These are phyloP conservation scores for Bergia sp. DNA, from an alignment of 92 coral and sea anemone genomes.

Conservation along the genomic window DNA sequence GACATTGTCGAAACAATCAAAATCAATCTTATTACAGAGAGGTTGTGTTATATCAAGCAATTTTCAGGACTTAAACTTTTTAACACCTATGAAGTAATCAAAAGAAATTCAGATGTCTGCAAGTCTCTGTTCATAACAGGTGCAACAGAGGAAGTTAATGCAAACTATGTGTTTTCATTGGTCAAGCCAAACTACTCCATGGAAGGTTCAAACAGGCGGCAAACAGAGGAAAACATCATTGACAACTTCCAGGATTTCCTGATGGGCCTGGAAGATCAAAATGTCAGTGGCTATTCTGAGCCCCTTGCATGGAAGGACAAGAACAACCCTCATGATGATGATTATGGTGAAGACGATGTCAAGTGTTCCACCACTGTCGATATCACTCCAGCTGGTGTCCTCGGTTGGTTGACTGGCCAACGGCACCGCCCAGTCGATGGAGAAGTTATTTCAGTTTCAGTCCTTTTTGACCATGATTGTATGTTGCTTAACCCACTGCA, in stretches of 20 bases:
- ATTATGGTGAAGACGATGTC: constrained; percentile 29
- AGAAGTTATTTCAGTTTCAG: constrained; percentile 25
- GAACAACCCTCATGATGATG: constrained; percentile 22
- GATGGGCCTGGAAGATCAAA: constrained; percentile 64
- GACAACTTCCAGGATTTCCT: constrained; percentile 73
- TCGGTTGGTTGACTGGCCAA: constrained; percentile 60
- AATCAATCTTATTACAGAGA: constrained; percentile 39
- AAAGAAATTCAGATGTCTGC: constrained; percentile 51
- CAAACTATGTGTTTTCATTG: constrained; percentile 71
- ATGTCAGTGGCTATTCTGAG: constrained; percentile 54
- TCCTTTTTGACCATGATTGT: constrained; percentile 53
- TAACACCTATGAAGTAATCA: constrained; percentile 57
- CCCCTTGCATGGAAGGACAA: constrained; percentile 52
- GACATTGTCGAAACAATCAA: constrained; percentile 54
- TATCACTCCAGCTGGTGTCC: constrained; percentile 50
- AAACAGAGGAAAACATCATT: constrained; percentile 57
- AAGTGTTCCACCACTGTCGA: constrained; percentile 29
- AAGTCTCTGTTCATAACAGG: constrained; percentile 58
- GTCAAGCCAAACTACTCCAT: constrained; percentile 57
- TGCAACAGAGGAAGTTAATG: constrained; percentile 63
- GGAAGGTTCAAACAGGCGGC: constrained; percentile 50
- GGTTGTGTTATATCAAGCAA: constrained; percentile 57
- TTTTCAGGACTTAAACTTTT: constrained; percentile 61
- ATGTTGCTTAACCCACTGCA: constrained; percentile 49
- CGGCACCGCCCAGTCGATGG: constrained; percentile 53